Base-by-base conservation (phyloP, 2,113 vertebrate species). In the Coreoperca whiteheadi region DNA sequence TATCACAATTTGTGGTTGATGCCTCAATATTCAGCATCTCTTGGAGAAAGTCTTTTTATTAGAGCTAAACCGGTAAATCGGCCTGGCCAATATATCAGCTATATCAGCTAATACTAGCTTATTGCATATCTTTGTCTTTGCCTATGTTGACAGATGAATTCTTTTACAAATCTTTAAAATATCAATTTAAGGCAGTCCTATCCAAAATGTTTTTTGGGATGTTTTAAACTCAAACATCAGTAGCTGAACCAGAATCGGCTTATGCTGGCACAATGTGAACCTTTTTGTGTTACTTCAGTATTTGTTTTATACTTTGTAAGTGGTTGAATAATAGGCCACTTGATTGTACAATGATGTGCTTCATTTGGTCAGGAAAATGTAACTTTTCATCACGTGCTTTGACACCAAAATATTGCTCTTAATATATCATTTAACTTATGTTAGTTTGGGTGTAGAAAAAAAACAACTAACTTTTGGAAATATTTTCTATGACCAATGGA, bases 321-420 rank as follows among this genome's bases (percentile, higher is more conserved):
- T 63, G 72, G 77, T 77, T 74, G 70, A 67, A 61, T 70, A 66
- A 71, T 46, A 23, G 66, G 71, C 46, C 48, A 15, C 30, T 72
- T 59, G 48, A 78, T 81, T 83, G 56, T 79, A 61, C 51, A 8
- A 64, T 30, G n/a, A 59, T 63, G 41, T 69, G 48, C 39, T 84
- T 75, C 48, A 41, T 81, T 74, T 69, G 60, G 4, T 64, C 39
- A 10, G 61, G 23, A 39, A 70, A 23, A 32, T 60, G 32, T 60
- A 43, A 76, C 41, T 12, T 51, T 79, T 56, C 2, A 20, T 68
- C 8, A 20, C n/a, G 15, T 59, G n/a, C 67, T 69, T 81, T 32
- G 3, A 63, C 34, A 63, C 43, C 50, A 54, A 56, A 77, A 54
- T 48, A n/a, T 57, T 56, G 37, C 30, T 48, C n/a, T 48, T 15